Evolutionary conservation across 2,113 vertebrate species (phyloP).

Genomic region (Oncorhynchus kisutch): DNA sequence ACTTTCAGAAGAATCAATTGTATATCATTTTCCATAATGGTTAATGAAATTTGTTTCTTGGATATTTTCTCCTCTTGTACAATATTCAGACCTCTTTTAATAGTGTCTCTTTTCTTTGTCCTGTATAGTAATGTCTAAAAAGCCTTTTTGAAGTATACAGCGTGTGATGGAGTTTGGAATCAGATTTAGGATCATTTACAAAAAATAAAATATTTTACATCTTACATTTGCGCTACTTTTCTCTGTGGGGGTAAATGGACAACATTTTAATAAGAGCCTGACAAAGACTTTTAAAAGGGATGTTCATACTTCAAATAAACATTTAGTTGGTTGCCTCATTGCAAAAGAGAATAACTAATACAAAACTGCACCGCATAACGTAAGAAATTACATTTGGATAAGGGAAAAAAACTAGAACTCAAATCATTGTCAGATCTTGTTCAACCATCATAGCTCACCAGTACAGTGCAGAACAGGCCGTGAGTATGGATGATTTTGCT

Average conservation of each 20-base stretch:
- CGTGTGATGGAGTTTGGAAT: constrained; percentile 92
- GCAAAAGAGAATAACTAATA: constrained; percentile 27
- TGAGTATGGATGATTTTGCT: neutral
- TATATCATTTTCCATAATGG: constrained; percentile 91
- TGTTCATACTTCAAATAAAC: constrained; percentile 5
- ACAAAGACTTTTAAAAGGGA: neutral
- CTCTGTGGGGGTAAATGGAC: neutral
- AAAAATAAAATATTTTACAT: constrained; percentile 99
- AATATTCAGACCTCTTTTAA: constrained; percentile 84
- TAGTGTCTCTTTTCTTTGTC: constrained; percentile 87
- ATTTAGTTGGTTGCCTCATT: constrained; percentile 39
- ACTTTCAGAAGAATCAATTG: constrained; percentile 88
- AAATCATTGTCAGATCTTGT: neutral
- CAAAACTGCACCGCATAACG: constrained; percentile 10
- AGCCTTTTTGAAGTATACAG: constrained; percentile 87
- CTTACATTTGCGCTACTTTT: constrained; percentile 33
- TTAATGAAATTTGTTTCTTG: constrained; percentile 87
- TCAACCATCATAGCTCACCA: neutral
- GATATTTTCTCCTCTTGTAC: constrained; percentile 87
- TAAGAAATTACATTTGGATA: constrained; percentile 9
- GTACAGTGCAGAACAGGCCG: neutral
- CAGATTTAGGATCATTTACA: constrained; percentile 99
- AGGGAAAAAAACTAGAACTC: constrained; percentile 7
- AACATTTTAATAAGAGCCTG: too few relatives aligned
- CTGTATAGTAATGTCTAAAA: constrained; percentile 89